Conservation (phyloP, 2,797 vertebrate species). For the Danio jaintianensis region DNA sequence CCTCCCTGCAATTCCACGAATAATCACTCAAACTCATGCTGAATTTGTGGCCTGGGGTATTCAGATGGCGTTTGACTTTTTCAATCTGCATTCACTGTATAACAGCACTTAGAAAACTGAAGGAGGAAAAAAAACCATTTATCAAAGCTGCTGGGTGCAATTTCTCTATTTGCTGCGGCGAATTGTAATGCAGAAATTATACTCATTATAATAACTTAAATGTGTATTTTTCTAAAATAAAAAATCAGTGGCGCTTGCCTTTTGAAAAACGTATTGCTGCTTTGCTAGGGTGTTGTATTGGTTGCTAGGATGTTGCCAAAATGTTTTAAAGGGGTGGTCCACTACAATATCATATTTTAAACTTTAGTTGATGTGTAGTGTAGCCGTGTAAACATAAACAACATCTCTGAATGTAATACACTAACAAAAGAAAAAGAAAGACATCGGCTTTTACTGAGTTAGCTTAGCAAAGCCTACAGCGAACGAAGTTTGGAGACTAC, state of each 20-base stretch:
- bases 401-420: too few species aligned
- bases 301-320: background rate
- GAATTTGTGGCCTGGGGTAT: background rate
- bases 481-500: too few species aligned
- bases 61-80: conserved; percentile 3
- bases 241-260: background rate
- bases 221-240: background rate
- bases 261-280: background rate
- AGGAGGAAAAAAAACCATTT: background rate
- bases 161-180: background rate
- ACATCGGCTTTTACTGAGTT: too few species aligned
- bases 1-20: background rate
- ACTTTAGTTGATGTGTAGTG: too few species aligned
- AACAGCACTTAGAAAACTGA: background rate
- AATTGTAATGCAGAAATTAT: background rate
- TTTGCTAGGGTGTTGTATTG: background rate
- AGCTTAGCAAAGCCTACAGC: too few species aligned
- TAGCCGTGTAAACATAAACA: too few species aligned
- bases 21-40: conserved; percentile 4
- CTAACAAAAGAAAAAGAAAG: too few species aligned
- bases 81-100: background rate
- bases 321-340: too few species aligned
- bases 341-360: too few species aligned
- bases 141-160: background rate
- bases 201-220: too few species aligned